phyloP scores from a whole-genome alignment of 2,113 vertebrate genomes.

The Spermophilus dauricus region DNA sequence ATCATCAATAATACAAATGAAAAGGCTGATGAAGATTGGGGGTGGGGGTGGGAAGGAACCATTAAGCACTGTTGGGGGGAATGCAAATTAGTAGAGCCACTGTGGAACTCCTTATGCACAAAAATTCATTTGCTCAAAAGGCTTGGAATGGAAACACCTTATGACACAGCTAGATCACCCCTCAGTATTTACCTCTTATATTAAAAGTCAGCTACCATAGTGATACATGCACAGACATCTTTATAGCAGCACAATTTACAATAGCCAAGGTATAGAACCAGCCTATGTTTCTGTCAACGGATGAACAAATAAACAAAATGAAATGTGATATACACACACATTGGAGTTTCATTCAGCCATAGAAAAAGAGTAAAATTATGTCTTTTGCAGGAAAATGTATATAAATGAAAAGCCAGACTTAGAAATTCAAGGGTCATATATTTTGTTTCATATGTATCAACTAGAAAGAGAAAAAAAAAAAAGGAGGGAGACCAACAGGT shows the following conservation, averaged over 20 bases:
- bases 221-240: too few species aligned
- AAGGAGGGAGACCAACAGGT: not conserved
- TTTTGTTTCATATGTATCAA: not conserved
- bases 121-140: not conserved
- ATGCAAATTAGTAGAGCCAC: not conserved
- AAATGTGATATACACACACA: not conserved
- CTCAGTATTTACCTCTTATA: not conserved
- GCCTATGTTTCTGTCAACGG: not conserved
- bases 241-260: not conserved
- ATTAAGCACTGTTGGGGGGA: not conserved
- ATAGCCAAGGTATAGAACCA: not conserved
- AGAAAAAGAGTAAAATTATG: not conserved
- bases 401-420: not conserved
- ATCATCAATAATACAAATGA: not conserved
- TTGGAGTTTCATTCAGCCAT: not conserved
- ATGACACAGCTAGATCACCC: not conserved
- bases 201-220: not conserved
- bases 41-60: not conserved
- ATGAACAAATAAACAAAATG: not conserved
- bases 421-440: not conserved
- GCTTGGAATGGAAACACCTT: not conserved
- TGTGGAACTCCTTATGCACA: not conserved
- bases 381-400: not conserved
- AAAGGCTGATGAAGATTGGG: not conserved
- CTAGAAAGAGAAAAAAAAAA: not conserved